Conservation (phyloP, 2,113 vertebrate species). For the Plestiodon gilberti region DNA sequence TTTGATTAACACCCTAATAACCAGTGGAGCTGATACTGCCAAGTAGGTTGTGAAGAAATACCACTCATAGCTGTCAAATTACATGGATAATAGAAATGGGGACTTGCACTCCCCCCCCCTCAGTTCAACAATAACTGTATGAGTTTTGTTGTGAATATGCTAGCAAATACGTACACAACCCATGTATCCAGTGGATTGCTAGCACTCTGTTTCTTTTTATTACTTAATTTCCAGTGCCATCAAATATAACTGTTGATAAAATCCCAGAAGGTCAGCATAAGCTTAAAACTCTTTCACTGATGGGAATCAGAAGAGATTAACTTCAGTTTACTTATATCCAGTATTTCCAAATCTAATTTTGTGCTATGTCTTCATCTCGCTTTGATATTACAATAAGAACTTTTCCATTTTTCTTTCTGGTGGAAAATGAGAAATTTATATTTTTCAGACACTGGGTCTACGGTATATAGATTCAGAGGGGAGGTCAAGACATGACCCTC, state of each 20-base stretch:
- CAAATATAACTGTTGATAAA: neutral
- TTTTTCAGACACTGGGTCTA: neutral
- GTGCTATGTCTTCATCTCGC: neutral
- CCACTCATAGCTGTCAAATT: neutral
- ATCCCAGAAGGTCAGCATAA: neutral
- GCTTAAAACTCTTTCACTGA: neutral
- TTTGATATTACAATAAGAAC: neutral
- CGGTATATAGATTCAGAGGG: neutral
- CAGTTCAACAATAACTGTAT: neutral
- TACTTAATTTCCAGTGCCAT: neutral
- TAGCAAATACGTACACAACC: neutral
- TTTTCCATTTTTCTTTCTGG: neutral
- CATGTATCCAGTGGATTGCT: neutral
- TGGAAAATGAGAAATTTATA: neutral
- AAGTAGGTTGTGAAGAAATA: constrained; percentile 78
- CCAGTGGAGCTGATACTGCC: constrained; percentile 91
- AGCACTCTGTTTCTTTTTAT: neutral
- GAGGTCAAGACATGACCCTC: neutral
- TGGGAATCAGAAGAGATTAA: neutral
- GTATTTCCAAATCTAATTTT: neutral
- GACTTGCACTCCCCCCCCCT: neutral
- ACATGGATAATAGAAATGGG: neutral
- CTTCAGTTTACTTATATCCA: neutral
- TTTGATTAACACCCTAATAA: constrained; percentile 95
- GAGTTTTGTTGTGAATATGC: neutral